Conservation (phyloP, 2,113 vertebrate genomes). For the Apaloderma vittatum region DNA sequence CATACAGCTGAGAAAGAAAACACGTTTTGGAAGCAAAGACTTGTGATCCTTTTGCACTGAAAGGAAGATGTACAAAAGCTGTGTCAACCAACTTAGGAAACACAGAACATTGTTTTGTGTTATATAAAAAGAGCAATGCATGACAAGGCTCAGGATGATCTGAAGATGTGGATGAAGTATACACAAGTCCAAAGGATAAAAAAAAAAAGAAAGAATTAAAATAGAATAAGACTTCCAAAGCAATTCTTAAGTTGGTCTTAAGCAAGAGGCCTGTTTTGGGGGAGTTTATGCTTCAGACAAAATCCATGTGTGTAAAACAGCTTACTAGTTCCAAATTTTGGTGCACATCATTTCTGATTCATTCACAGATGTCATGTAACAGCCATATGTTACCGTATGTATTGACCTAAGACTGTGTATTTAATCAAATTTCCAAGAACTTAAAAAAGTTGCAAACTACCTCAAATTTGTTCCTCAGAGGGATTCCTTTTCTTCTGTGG, state of each 20-base stretch:
- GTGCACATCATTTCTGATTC: fast-evolving
- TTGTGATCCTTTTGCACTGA: background rate
- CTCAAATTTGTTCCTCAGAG: background rate
- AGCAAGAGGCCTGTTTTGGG: background rate
- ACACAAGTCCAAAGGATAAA: background rate
- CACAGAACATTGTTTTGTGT: background rate
- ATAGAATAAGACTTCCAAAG: background rate
- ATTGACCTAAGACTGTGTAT: background rate
- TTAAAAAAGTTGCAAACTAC: background rate
- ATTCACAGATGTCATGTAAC: background rate
- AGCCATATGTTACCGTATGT: background rate
- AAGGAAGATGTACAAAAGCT: background rate
- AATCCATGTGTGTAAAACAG: background rate
- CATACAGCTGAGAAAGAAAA: background rate
- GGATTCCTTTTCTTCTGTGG: background rate
- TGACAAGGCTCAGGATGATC: background rate
- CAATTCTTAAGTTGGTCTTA: background rate
- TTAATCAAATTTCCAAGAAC: background rate
- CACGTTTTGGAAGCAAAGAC: background rate
- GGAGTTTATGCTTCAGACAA: background rate
- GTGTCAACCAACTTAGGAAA: background rate
- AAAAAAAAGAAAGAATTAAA: background rate
- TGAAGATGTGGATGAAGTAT: background rate
- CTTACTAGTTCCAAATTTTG: background rate
- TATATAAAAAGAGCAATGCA: background rate